Evolutionary conservation across 37 sponge, comb jelly and placozoan genomes (phyloP), one percentile per base, ranked within the genome.

Genomic region (Tethya wilhelma): DNA sequence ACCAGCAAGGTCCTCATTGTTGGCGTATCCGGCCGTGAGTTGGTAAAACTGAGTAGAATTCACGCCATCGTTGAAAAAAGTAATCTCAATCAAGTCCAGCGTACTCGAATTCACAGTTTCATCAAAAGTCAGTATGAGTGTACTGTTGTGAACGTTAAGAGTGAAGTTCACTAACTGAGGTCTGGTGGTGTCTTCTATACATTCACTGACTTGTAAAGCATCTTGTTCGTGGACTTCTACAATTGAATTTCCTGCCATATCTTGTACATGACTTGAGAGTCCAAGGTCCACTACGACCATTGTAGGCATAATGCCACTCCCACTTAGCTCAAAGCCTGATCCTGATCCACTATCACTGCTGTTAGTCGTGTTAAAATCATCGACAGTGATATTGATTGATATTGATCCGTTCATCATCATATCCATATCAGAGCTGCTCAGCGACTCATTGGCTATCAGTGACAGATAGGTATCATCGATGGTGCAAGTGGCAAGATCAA

Each of bases 91-190:
- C 19, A 79, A 69, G 63, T 84, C 64, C 17, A 93, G 71, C 0
- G 89, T 67, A 42, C 73, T 80, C 0, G 96, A 38, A 46, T 93
- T 80, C 20, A 96, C 91, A 39, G 91, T 90, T 80, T 96, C 96
- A 76, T 93, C 90, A 85, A 96, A 96, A 11, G 93, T 93, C 0
- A 96, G 74, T 9, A 56, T 87, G 30, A 96, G 55, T 20, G 64
- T 75, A 31, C 83, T 80, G 44, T 84, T 75, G 72, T 89, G 74
- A 82, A 93, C 74, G 71, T 96, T 84, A 8, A 93, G 57, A n/a
- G 88, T 84, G 70, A 89, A 96, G 55, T 70, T 84, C 31, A 62
- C 55, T 19, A 96, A 74, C 32, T 36, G 28, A 25, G 96, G 93
- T 11, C 69, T n/a, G 64, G 85, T 90, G 4, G 81, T 84, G 62